Conservation (phyloP, 2,888 invertebrate genomes). For the Sesamia inferens region DNA sequence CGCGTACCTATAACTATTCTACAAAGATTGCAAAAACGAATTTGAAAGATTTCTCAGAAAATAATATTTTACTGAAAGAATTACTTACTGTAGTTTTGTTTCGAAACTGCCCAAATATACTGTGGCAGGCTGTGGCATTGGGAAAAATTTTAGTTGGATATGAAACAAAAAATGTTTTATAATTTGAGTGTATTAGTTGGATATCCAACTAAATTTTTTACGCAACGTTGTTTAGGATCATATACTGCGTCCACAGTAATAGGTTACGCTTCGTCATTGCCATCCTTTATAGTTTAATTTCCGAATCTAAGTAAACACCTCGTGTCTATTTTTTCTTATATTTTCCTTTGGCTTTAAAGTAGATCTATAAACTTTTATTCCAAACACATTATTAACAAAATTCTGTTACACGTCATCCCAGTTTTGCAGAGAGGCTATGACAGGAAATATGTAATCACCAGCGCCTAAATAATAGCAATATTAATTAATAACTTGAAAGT, state of each 20-base stretch:
- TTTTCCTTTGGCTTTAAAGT: not conserved
- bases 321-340: not conserved
- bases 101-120: not conserved
- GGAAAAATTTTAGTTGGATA: not conserved
- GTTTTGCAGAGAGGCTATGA: slow-evolving; percentile 51
- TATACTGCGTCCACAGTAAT: too few species aligned
- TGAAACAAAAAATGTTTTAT: too few species aligned
- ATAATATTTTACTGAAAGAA: not conserved
- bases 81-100: not conserved
- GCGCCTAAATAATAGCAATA: slow-evolving; percentile 85
- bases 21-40: not conserved
- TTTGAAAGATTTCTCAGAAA: not conserved
- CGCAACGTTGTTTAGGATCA: not conserved
- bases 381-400: slow-evolving; percentile 20
- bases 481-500: slow-evolving; percentile 89
- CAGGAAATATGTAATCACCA: slow-evolving; percentile 73
- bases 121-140: too few species aligned
- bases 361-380: not conserved
- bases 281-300: not conserved
- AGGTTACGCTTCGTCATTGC: too few species aligned
- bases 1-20: not conserved
- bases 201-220: not conserved
- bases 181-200: not conserved
- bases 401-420: slow-evolving; percentile 34
- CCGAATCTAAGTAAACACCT: not conserved